Evolutionary conservation across 1,140 invertebrate genomes (phyloP), one percentile per base, ranked within the genome.

Genomic region (Notospermus geniculatus): DNA sequence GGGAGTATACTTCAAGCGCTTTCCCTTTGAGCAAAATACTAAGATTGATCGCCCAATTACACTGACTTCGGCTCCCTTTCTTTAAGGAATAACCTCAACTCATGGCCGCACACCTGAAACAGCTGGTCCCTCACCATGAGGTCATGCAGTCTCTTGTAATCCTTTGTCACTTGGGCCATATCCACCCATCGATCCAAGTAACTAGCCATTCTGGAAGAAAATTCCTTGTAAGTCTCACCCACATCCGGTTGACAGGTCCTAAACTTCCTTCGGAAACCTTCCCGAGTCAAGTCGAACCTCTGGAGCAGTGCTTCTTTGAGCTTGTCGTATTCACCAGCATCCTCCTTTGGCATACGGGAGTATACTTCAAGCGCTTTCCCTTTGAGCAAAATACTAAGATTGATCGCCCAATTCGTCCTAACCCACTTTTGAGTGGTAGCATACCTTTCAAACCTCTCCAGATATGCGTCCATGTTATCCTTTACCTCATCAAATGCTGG

Each of bases 341-440:
- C n/a, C 1, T 65, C 57, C 13, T 23, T 25, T 2, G 66, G 55
- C 52, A 70, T 43, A 11, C 54, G 7, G 4, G 62, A 36, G 61
- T 57, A 71, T 0, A 68, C 69, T 30, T 68, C 66, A n/a, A 66
- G 50, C 27, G 63, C 66, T 27, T 39, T 60, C 19, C 66, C 63
- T 29, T 57, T 65, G 13, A 69, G 50, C 5, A 64, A 54, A 15
- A 55, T 58, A 59, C 62, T 65, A 5, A 69, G 54, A 52, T 61
- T 25, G 9, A 32, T 53, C 22, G 53, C n/a, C 65, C 65, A 70
- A 15, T 25, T 27, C 1, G 41, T 36, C 23, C 50, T 32, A 5
- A 36, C 25, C 64, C 62, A 69, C 22, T 62, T 39, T 25, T 58
- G 54, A 17, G 53, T 41, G 13, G 0, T 13, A 17, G 62, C 62